Evolutionary conservation across 2,113 vertebrate species (phyloP).

Genomic region (Notarius lentiginosus): DNA sequence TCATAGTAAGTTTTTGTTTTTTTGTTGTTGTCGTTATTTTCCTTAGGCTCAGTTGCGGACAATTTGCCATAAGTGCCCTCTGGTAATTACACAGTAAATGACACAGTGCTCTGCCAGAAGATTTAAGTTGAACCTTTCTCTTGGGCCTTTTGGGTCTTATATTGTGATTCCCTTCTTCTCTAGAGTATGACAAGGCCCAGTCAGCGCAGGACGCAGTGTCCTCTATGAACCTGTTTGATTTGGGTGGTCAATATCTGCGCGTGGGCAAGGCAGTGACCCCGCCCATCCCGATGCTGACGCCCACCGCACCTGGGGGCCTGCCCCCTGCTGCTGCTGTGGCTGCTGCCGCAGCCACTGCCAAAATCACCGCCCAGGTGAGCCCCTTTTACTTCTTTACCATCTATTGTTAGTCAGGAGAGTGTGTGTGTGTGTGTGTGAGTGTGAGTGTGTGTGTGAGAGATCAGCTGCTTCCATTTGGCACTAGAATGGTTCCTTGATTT

Average conservation of each 20-base stretch:
- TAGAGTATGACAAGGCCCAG: conserved; percentile 97
- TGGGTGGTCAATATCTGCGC: conserved; percentile 92
- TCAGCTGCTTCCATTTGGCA: conserved; percentile 44
- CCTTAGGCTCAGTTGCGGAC: conserved; percentile 58
- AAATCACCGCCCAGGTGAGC: conserved; percentile 84
- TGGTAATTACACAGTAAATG: conserved; percentile 59
- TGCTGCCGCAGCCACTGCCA: conserved; percentile 81
- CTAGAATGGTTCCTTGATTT: conserved; percentile 42
- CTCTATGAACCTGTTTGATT: conserved; percentile 98
- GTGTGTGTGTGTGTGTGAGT: conserved; percentile 2
- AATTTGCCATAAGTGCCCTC: conserved; percentile 58
- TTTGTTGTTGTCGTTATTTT: conserved; percentile 58
- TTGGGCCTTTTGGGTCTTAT: conserved; percentile 26
- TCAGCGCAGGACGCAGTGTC: conserved; percentile 95
- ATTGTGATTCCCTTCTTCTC: conserved; percentile 59
- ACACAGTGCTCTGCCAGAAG: conserved; percentile 57
- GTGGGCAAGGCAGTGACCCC: conserved; percentile 94
- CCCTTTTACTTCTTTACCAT: conserved; percentile 15
- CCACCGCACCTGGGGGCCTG: conserved; percentile 85
- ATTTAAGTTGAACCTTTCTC: conserved; percentile 46
- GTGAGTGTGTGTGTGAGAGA: conserved; percentile 26
- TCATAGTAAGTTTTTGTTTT: conserved; percentile 60
- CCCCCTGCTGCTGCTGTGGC: conserved; percentile 89
- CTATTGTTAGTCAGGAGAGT: conserved; percentile 53
- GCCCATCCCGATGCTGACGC: conserved; percentile 88